Evolutionary conservation across 2,888 invertebrate species (phyloP).

Genomic region (Pelosia muscerda): DNA sequence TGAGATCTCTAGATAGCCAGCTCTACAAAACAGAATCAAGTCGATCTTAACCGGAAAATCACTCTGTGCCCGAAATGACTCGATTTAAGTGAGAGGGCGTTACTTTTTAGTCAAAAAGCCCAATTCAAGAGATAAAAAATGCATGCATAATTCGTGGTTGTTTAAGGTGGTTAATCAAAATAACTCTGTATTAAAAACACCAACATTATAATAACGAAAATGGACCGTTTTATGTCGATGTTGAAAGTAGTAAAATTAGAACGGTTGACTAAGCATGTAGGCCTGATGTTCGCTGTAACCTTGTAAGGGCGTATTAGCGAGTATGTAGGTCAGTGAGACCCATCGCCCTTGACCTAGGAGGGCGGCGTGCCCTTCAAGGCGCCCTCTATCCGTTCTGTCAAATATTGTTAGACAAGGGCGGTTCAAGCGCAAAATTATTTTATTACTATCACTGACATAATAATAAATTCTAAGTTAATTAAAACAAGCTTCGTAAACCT

Average conservation of each 20-base stretch:
- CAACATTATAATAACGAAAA: constrained; percentile 6
- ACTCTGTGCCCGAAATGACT: too few relatives aligned
- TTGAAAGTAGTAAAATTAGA: constrained; percentile 42
- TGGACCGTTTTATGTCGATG: constrained; percentile 1
- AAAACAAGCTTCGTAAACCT: background rate
- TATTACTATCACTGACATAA: background rate
- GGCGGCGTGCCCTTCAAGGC: constrained; percentile 70
- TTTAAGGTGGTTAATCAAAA: background rate
- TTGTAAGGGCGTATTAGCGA: constrained; percentile 72
- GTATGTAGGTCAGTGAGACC: constrained; percentile 80
- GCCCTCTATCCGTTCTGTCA: constrained; percentile 60
- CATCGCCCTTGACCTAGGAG: constrained; percentile 80
- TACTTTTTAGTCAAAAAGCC: background rate
- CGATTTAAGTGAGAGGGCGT: too few relatives aligned
- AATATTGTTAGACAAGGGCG: constrained; percentile 71
- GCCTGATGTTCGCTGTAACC: constrained; percentile 61
- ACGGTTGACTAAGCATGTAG: constrained; percentile 62
- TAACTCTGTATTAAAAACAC: background rate
- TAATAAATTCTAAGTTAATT: background rate
- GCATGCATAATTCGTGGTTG: background rate
- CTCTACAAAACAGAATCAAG: too few relatives aligned
- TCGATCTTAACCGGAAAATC: too few relatives aligned
- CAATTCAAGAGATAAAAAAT: background rate
- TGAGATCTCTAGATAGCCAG: too few relatives aligned
- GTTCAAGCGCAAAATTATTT: constrained; percentile 35